A percentile compares a stretch with the other conserved stretches of the same genome.
phyloP scores from a whole-genome alignment of 53 echinoderm and acorn worm genomes.

The Mesocentrotus franciscanus region DNA sequence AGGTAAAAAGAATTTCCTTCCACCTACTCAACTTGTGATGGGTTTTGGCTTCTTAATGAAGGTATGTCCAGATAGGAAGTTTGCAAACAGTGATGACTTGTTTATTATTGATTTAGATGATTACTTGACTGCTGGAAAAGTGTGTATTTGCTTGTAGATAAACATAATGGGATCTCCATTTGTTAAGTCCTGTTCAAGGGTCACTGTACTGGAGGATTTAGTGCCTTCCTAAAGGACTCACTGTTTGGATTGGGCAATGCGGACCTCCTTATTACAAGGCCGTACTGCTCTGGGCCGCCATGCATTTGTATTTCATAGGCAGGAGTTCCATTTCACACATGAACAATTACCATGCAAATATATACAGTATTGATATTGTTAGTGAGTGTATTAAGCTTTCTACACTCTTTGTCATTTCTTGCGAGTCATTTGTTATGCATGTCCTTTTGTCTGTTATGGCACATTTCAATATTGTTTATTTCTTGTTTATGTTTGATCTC shows the following conservation, averaged over 20 bases:
- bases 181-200: neutral
- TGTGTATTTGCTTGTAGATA: neutral
- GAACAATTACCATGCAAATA: neutral
- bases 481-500: neutral
- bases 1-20: slow-evolving; percentile 98
- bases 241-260: neutral
- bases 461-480: neutral
- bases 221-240: neutral
- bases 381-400: too few species aligned
- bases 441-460: neutral
- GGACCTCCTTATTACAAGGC: neutral
- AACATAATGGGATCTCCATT: neutral
- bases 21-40: slow-evolving; percentile 96
- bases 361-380: neutral
- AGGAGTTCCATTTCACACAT: neutral
- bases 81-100: neutral
- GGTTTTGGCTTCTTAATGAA: slow-evolving; percentile 98
- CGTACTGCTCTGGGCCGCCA: neutral
- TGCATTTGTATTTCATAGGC: neutral
- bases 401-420: neutral
- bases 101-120: neutral
- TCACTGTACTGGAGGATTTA: neutral
- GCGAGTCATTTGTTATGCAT: neutral
- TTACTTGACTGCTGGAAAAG: neutral
- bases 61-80: slow-evolving; percentile 65